Base-by-base conservation (phyloP, 1,140 invertebrate genomes). In the Rhynchophorus ferrugineus region DNA sequence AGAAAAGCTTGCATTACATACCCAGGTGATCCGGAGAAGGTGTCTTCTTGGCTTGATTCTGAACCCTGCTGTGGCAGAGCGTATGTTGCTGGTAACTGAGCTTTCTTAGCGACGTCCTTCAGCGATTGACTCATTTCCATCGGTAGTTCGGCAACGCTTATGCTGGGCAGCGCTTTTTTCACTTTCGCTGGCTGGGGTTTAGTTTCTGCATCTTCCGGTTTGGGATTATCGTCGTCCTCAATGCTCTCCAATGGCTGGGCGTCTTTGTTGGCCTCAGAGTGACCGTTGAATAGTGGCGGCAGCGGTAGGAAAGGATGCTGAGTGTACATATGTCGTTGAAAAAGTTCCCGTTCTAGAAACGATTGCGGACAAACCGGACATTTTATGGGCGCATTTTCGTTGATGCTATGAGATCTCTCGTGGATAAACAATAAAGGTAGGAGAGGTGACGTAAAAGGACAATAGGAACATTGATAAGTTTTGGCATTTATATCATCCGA, bases 341-440 rank as follows among this genome's bases (percentile, higher is more conserved):
- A 70, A 17, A 74, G 54, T 54, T 81, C 79, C 1, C 75, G 63
- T 42, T 78, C 76, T 1, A 72, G 63, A 58, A 81, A 78, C 17
- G 56, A 65, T 59, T 81, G 77, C 7, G 72, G 70, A 63, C 81
- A 83, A 11, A 83, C 71, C 8, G 79, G 78, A 63, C 80, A 82
- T 47, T 78, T 78, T 8, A 77, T 58, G 8, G 69, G 52, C 22
- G 48, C 44, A 41, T 39, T 47, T 37, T 60, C 63, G 14, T 39
- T 49, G 9, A 78, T 77, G 1, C 74, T 73, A 65, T 92, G 89
- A 11, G 87, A 85, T 58, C 87, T 80, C 65, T 95, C 91, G 74
- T 95, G 91, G 18, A 91, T 83, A 68, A 91, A 91, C 47, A 95
- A 75, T 64, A 93, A 89, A 18, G 90, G 89, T 48, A 94, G 75